Percentiles rank a stretch among this genome's conserved stretches.
Conservation (phyloP, 2,797 vertebrate genomes). For the Liasis olivaceus region DNA sequence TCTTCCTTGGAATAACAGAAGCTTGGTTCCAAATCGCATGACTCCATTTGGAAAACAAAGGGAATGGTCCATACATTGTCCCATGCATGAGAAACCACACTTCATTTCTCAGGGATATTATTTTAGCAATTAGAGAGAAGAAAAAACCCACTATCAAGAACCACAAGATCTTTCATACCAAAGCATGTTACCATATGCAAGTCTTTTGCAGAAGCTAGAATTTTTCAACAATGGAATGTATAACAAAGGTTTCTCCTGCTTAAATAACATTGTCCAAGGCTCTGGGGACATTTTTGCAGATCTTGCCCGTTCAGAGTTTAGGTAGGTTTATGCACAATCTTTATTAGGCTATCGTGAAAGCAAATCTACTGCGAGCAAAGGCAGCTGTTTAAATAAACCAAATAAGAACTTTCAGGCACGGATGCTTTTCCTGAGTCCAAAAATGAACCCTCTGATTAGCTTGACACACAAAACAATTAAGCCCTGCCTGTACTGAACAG, state of each 20-base stretch:
- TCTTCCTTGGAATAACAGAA: neutral
- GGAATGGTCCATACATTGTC: neutral
- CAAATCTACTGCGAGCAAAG: neutral
- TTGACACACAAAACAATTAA: neutral
- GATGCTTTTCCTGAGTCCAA: neutral
- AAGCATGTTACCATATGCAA: neutral
- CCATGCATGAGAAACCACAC: neutral
- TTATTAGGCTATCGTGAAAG: slow-evolving; percentile 6
- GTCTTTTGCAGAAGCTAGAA: neutral
- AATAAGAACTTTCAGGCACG: neutral
- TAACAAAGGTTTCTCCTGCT: neutral
- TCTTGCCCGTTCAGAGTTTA: slow-evolving; percentile 6
- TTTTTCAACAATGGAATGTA: neutral
- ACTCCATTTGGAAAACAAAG: neutral
- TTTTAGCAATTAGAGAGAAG: neutral
- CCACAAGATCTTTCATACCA: neutral
- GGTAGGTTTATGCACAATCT: neutral
- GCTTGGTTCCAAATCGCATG: neutral
- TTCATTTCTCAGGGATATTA: neutral
- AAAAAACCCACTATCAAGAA: neutral
- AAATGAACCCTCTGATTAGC: neutral
- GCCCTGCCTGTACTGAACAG: neutral
- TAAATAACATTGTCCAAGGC: slow-evolving; percentile 13
- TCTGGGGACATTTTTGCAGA: slow-evolving; percentile 7
- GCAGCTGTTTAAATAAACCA: neutral